Evolutionary conservation across 2,113 vertebrate genomes (phyloP).

Genomic region (Zosterops pallidus): DNA sequence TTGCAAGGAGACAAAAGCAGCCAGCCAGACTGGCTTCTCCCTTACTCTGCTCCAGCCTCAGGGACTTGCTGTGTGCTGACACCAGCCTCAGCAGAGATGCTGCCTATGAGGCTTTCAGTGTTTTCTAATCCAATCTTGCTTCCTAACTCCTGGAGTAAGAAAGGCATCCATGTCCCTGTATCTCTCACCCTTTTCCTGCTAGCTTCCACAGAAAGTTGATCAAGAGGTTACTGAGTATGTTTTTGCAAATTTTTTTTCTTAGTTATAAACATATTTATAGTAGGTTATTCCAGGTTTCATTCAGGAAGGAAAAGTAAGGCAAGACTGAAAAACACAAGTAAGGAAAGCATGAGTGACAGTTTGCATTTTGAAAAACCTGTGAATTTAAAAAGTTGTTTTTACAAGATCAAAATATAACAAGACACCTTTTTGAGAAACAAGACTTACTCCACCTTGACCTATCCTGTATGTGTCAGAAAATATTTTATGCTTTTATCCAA

Average conservation of each 20-base stretch:
- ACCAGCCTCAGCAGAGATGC: not conserved
- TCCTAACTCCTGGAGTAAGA: not conserved
- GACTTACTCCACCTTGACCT: not conserved
- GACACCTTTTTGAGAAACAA: not conserved
- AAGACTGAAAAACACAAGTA: not conserved
- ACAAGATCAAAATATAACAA: not conserved
- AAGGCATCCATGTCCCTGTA: not conserved
- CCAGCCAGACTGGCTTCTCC: not conserved
- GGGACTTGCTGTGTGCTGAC: not conserved
- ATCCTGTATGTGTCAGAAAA: not conserved
- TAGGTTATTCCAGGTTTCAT: not conserved
- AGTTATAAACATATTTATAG: not conserved
- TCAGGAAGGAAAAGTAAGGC: not conserved
- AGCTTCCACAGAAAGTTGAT: not conserved
- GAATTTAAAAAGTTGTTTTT: not conserved
- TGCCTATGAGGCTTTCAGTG: not conserved
- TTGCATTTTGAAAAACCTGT: not conserved
- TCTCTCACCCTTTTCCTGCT: not conserved
- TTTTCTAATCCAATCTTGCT: not conserved
- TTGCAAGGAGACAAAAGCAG: conserved; percentile 15
- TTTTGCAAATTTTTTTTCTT: not conserved
- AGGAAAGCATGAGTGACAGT: not conserved
- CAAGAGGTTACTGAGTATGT: not conserved
- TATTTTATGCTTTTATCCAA: not conserved
- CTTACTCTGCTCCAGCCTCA: not conserved